Evolutionary conservation across 2,888 invertebrate species (phyloP), one percentile per base, ranked within the genome.

Genomic region (Tinea semifulvella): DNA sequence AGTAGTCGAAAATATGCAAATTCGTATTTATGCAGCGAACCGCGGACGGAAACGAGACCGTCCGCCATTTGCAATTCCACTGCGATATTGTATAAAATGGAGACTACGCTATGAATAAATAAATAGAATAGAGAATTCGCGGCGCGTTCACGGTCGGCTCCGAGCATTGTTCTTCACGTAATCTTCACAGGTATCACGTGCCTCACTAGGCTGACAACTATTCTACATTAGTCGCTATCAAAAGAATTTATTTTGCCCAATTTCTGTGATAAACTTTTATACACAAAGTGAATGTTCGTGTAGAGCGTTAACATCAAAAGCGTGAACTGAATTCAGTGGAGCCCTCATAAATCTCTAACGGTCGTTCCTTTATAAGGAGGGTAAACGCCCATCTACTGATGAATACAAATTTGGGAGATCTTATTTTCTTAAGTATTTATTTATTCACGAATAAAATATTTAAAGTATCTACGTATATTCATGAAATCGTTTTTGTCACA

Each of bases 121-220:
- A 68, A 69, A 65, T 61, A 54, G 56, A 55, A 57, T 57, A 46
- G 48, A 40, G 48, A 58, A 69, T 68, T 68, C 68, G 59, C 61
- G 57, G 54, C 64, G 65, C 72, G 69, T 72, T 66, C 69, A 68
- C 61, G 70, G 69, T 64, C 72, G 69, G 69, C 20, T 68, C 71
- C 71, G 66, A 62, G 60, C 68, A 75, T 76, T 76, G 74, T 76
- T 74, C 70, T 71, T 72, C 72, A 70, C 70, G 68, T 73, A 74
- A 74, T 22, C 19, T 17, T 31, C 31, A 28, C 42, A 42, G 27
- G 31, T 31, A 18, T 22, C 40, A 40, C 38, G 38, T 31, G 31
- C n/a, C 3, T 31, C 31, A 31, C n/a, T 31, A 14, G 22, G 22
- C 22, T 5, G 8, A 8, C 5, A 7, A 22, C 8, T 22, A 22